A percentile compares a stretch with the other conserved stretches of the same genome.
Evolutionary conservation across 92 coral and sea anemone genomes (phyloP).

Genomic region (Paragorgia papillata): DNA sequence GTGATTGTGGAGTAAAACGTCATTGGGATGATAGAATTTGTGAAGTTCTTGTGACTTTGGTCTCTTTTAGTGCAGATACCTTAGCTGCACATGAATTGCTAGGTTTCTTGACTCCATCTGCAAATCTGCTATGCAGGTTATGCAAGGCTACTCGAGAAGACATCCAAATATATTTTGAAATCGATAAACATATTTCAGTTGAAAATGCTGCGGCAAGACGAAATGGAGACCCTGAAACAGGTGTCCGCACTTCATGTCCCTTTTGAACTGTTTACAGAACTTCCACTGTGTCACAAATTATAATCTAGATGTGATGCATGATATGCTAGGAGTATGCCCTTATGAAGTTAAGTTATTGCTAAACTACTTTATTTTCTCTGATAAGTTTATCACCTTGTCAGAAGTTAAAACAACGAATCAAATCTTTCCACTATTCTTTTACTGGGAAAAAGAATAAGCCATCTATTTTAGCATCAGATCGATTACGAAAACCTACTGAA

Average conservation of each 20-base stretch:
- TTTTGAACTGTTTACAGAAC: constrained; percentile 8
- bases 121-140: too few species aligned
- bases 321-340: constrained; percentile 24
- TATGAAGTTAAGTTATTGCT: constrained; percentile 25
- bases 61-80: constrained; percentile 19
- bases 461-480: background rate
- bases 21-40: constrained; percentile 17
- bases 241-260: too few species aligned
- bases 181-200: background rate
- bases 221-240: too few species aligned
- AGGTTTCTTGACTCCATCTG: constrained; percentile 9
- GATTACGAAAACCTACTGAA: background rate
- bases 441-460: constrained; percentile 26
- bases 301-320: background rate
- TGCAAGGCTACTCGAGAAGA: background rate
- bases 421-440: constrained; percentile 5
- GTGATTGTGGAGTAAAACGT: constrained; percentile 4
- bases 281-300: constrained; percentile 21
- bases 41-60: constrained; percentile 20
- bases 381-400: constrained; percentile 6
- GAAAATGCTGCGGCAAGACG: background rate
- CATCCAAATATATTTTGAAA: constrained; percentile 6
- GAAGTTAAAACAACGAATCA: constrained; percentile 15
- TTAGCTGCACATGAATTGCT: too few species aligned
- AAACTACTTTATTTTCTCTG: constrained; percentile 4